A percentile compares a stretch with the other conserved stretches of the same genome.
Evolutionary conservation across 2,797 vertebrate species (phyloP).

Genomic region (Xerus rutilus): DNA sequence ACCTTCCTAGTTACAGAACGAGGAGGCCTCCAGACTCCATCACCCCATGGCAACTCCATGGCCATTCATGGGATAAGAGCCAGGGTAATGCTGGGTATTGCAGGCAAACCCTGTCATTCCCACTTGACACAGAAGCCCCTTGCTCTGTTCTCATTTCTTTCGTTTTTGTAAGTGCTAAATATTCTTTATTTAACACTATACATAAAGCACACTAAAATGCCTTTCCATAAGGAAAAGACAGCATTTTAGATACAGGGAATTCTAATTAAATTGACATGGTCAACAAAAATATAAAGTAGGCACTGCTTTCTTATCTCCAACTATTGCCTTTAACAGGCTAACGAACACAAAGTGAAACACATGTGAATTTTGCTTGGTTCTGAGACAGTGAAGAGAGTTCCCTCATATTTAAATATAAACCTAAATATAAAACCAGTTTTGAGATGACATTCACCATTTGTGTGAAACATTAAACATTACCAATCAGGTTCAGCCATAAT

Average conservation of each 20-base stretch:
- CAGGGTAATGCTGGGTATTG: too few species aligned
- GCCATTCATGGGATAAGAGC: too few species aligned
- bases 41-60: too few species aligned
- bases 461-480: neutral
- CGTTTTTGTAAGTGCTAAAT: too few species aligned
- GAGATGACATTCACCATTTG: neutral
- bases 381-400: neutral
- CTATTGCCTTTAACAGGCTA: neutral
- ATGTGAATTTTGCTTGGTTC: neutral
- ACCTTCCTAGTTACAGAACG: too few species aligned
- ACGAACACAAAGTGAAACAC: neutral
- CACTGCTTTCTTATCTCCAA: neutral
- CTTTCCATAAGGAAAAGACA: conserved; percentile 44
- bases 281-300: neutral
- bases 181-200: neutral
- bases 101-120: too few species aligned
- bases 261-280: conserved; percentile 20
- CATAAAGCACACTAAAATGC: conserved; percentile 56
- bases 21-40: too few species aligned
- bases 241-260: neutral
- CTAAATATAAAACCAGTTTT: neutral
- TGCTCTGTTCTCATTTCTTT: too few species aligned
- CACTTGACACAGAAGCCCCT: too few species aligned
- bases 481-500: neutral
- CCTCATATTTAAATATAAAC: conserved; percentile 40